Evolutionary conservation across 2,113 vertebrate species (phyloP).

Genomic region (Bufo bufo): DNA sequence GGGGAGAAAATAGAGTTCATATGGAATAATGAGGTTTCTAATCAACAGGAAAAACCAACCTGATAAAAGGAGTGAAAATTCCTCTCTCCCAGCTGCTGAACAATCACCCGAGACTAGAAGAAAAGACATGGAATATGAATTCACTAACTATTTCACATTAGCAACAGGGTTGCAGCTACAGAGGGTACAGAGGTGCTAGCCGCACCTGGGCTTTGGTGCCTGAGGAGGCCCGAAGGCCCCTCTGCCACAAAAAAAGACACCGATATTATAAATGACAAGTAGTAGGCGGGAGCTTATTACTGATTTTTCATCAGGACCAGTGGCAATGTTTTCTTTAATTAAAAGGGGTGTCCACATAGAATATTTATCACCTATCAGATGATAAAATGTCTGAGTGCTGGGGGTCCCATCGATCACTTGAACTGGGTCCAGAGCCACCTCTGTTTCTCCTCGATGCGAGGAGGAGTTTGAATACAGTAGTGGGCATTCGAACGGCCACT

Average conservation of each 20-base stretch:
- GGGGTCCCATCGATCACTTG: too few species aligned
- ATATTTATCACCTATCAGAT: too few species aligned
- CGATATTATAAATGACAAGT: too few species aligned
- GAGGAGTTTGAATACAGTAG: too few species aligned
- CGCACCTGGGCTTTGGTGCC: background rate
- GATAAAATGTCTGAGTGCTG: too few species aligned
- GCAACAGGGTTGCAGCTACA: background rate
- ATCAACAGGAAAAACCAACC: conserved; percentile 70
- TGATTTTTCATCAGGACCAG: too few species aligned
- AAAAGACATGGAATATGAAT: background rate
- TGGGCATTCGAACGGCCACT: too few species aligned
- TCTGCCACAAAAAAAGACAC: background rate
- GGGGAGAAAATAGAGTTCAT: background rate
- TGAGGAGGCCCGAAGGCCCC: background rate
- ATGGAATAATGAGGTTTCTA: background rate
- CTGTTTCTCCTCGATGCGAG: too few species aligned
- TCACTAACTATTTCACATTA: background rate
- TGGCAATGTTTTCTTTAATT: too few species aligned
- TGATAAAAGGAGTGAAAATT: conserved; percentile 98
- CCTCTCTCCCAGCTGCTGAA: conserved; percentile 91
- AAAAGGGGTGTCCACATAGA: too few species aligned
- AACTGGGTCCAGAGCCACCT: too few species aligned
- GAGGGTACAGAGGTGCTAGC: background rate
- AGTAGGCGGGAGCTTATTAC: too few species aligned
- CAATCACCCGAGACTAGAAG: conserved; percentile 91